Evolutionary conservation across 1,140 invertebrate genomes (phyloP).

Genomic region (Lordiphosa clarofinis): DNA sequence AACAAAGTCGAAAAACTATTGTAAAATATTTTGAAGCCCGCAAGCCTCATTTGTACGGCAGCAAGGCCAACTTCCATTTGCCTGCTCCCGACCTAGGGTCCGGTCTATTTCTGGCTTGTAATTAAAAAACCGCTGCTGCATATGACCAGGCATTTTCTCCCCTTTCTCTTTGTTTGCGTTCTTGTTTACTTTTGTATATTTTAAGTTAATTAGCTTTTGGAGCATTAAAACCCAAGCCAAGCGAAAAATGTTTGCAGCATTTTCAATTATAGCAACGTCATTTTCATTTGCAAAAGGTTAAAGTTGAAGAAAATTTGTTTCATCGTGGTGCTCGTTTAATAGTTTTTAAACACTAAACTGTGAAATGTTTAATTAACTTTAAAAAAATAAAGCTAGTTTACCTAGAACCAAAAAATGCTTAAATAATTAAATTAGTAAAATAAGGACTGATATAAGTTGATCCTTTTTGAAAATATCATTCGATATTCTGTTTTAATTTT

Average conservation of each 20-base stretch:
- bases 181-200: constrained; percentile 7
- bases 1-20: no score
- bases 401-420: no score
- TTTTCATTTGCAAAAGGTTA: constrained; percentile 8
- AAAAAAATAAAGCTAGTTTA: neutral
- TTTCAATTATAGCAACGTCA: constrained; percentile 14
- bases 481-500: no score
- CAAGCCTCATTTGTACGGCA: constrained; percentile 1
- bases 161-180: neutral
- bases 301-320: neutral
- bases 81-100: neutral
- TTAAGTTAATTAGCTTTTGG: constrained; percentile 36
- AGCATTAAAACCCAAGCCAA: constrained; percentile 1
- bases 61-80: constrained; percentile 3
- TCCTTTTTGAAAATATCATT: no score
- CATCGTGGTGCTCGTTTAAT: neutral
- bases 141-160: neutral
- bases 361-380: no score
- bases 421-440: no score
- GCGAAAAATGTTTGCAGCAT: neutral
- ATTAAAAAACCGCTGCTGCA: constrained; percentile 6
- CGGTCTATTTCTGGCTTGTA: neutral
- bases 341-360: neutral
- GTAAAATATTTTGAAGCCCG: neutral
- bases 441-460: no score